Evolutionary conservation across 2,797 vertebrate species (phyloP).

Genomic region (Alosa sapidissima): DNA sequence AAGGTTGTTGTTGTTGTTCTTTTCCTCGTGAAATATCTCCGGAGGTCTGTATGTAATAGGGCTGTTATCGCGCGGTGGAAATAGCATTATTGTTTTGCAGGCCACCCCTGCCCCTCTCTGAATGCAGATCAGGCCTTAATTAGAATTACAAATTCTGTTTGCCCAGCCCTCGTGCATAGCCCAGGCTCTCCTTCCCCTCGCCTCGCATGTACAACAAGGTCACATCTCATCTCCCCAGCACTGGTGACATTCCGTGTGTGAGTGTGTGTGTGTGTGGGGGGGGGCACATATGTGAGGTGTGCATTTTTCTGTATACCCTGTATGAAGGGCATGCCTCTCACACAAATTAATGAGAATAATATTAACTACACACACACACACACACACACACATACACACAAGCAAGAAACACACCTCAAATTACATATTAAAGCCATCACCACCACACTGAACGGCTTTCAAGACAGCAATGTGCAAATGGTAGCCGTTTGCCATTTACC

Average conservation of each 20-base stretch:
- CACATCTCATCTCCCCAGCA: not conserved
- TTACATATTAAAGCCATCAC: not conserved
- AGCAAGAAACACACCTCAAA: not conserved
- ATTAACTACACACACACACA: not conserved
- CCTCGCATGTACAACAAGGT: conserved; percentile 13
- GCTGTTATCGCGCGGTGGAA: too few species aligned
- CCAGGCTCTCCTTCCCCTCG: conserved; percentile 20
- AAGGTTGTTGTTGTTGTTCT: too few species aligned
- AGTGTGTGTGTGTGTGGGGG: not conserved
- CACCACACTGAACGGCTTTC: not conserved
- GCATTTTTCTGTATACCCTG: not conserved
- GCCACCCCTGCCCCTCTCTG: not conserved
- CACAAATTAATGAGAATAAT: not conserved
- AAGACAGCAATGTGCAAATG: not conserved
- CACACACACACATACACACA: not conserved
- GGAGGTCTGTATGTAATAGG: too few species aligned
- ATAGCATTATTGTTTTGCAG: too few species aligned
- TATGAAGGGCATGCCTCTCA: not conserved
- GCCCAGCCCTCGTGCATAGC: conserved; percentile 39
- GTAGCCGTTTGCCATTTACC: not conserved
- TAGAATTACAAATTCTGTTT: conserved; percentile 54
- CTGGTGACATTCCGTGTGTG: not conserved
- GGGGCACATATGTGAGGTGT: not conserved
- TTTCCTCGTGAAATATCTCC: too few species aligned
- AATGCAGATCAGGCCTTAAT: conserved; percentile 35